Evolutionary conservation across 2,113 vertebrate genomes (phyloP), one percentile per base, ranked within the genome.

Genomic region (Aspiorhynchus laticeps): DNA sequence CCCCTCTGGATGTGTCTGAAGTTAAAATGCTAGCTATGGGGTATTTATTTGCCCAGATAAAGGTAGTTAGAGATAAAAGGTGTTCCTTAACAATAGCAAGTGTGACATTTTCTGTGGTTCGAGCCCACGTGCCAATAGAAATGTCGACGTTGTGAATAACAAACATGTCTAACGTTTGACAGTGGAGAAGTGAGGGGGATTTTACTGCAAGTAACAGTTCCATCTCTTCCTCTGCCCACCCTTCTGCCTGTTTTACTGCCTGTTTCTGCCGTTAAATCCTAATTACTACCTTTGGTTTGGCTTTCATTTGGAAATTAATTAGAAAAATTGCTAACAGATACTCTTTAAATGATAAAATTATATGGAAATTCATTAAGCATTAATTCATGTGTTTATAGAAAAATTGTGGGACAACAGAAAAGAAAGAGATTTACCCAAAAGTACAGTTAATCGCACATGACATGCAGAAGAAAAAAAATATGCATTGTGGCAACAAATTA

Each of bases 71-170:
- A 41, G 21, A 61, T n/a, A 53, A 24, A 71, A 31, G 17, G n/a
- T 83, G 63, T n/a, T 83, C 26, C 41, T 19, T 24, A 15, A 71
- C 80, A 82, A 26, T 28, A 48, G 43, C 63, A 83, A 83, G 63
- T 69, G 81, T 36, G 19, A 53, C 2, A n/a, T 51, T 69, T 71
- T 1, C 41, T 71, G 65, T 51, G 81, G 80, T 71, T 53, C 17
- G 28, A 83, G 41, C 46, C 17, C 65, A 69, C 28, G 43, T 83
- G 65, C 41, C 43, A 53, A 53, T 15, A 51, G 81, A 53, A 69
- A 67, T 69, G 36, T 15, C 1, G 24, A 67, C 15, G 10, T 33
- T 69, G 61, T 71, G 81, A 71, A 71, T 10, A 83, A 53, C 81
- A 65, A 82, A 31, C 61, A 15, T 19, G 1, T 56, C 8, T 38